Evolutionary conservation across 2,113 vertebrate species (phyloP).

Genomic region (Microcebus ravelobensis): DNA sequence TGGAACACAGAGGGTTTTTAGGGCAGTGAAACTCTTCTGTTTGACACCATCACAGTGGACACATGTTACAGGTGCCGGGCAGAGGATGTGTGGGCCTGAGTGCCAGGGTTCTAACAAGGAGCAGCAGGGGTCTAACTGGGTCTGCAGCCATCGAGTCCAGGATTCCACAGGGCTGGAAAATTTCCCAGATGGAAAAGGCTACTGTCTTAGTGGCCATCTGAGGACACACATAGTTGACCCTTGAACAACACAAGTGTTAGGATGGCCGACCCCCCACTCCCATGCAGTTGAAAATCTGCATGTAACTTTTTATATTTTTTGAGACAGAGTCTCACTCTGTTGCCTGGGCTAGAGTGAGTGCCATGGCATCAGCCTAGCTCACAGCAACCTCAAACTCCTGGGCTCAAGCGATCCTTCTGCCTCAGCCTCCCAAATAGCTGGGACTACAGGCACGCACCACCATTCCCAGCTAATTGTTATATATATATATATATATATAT

Average conservation of each 20-base stretch:
- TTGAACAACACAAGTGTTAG: background rate
- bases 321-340: no score
- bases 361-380: no score
- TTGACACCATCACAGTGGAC: background rate
- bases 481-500: no score
- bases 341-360: no score
- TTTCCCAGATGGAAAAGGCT: background rate
- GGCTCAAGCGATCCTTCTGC: no score
- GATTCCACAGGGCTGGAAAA: background rate
- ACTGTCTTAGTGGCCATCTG: background rate
- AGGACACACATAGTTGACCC: background rate
- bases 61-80: background rate
- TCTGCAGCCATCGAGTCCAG: background rate
- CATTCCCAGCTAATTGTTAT: no score
- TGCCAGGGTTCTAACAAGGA: background rate
- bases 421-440: no score
- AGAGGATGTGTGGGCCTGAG: background rate
- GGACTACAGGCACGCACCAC: no score
- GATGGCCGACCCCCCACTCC: background rate
- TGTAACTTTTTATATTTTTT: background rate
- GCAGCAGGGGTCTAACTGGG: background rate
- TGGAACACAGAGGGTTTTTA: background rate
- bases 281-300: background rate
- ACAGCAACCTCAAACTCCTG: no score
- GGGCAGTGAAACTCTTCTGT: background rate